A percentile compares a stretch with the other conserved stretches of the same genome.
Evolutionary conservation across 2,113 vertebrate species (phyloP).

Genomic region (Chloroceryle aenea): DNA sequence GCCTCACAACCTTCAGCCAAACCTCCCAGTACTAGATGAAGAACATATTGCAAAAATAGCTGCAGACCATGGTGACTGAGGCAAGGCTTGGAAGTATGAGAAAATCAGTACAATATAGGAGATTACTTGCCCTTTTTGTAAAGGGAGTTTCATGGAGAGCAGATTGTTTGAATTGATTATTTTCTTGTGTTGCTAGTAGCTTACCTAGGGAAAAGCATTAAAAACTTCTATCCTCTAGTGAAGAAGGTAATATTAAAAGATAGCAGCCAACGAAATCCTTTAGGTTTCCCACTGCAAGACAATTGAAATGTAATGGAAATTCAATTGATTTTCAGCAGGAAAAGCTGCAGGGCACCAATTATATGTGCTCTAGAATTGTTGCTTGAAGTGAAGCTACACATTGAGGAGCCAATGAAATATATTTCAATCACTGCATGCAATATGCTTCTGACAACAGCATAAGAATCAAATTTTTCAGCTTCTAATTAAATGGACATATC

Average conservation of each 20-base stretch:
- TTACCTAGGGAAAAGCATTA: conserved; percentile 37
- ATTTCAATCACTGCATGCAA: conserved; percentile 26
- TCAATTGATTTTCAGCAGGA: conserved; percentile 69
- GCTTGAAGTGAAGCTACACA: conserved; percentile 46
- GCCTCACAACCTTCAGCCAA: too few relatives aligned
- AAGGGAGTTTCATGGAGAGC: conserved; percentile 27
- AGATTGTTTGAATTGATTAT: conserved; percentile 56
- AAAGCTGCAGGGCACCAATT: conserved; percentile 71
- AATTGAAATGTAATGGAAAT: conserved; percentile 73
- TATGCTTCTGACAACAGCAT: background rate
- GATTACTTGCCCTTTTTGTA: conserved; percentile 8
- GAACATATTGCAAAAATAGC: background rate
- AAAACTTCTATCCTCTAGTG: conserved; percentile 40
- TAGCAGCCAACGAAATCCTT: background rate
- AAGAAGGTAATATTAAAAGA: conserved; percentile 55
- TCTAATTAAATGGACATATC: conserved; percentile 37
- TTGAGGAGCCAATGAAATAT: conserved; percentile 51
- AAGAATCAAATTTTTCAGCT: conserved; percentile 27
- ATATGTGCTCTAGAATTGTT: conserved; percentile 59
- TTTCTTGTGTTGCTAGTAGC: conserved; percentile 21
- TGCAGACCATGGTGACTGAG: background rate
- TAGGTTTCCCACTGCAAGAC: conserved; percentile 57
- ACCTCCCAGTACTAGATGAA: background rate
- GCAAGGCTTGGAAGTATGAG: background rate
- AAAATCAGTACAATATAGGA: background rate